Evolutionary conservation across 2,113 vertebrate species (phyloP).

Genomic region (Tonatia bakeri): DNA sequence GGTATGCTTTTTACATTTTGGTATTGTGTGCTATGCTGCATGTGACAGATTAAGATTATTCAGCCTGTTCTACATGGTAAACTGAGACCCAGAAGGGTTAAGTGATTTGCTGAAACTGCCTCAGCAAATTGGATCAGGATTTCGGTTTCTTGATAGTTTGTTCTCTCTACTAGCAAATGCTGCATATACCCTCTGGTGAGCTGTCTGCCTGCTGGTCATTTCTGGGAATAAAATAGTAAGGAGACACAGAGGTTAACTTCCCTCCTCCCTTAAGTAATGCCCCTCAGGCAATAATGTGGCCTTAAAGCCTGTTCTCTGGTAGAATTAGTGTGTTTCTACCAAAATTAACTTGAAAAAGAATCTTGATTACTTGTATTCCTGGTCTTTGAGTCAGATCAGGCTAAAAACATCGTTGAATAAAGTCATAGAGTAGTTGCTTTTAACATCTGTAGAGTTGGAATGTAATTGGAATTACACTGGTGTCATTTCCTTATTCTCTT

Average conservation of each 20-base stretch:
- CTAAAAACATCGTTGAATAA: constrained; percentile 37
- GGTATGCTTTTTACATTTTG: constrained; percentile 23
- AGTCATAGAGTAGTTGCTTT: constrained; percentile 47
- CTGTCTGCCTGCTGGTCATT: constrained; percentile 23
- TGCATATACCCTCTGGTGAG: neutral
- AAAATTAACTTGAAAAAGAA: constrained; percentile 20
- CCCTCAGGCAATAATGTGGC: constrained; percentile 17
- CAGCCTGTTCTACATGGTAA: constrained; percentile 26
- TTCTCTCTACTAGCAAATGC: neutral
- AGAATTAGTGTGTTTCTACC: constrained; percentile 41
- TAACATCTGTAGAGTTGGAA: constrained; percentile 37
- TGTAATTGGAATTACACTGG: constrained; percentile 12
- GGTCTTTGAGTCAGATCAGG: constrained; percentile 36
- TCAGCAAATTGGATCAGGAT: neutral
- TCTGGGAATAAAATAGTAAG: constrained; percentile 12
- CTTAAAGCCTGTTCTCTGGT: constrained; percentile 19
- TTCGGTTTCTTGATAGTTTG: constrained; percentile 10
- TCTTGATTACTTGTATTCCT: constrained; percentile 19
- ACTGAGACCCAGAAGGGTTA: neutral
- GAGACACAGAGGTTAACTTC: neutral
- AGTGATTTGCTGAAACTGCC: neutral
- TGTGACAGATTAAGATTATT: constrained; percentile 19
- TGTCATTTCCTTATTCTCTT: neutral
- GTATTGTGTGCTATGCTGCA: neutral
- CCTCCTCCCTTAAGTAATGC: neutral